Percentiles rank a stretch among this genome's conserved stretches.
Conservation (phyloP, 2,113 vertebrate species). For the human (Homo sapiens) region GRCh38 chr14:66247501-66248000, state of each 20-base stretch:
- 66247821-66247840: background rate
- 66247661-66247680: background rate
- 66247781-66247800: background rate
- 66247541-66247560: background rate
- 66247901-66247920: background rate
- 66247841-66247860: background rate
- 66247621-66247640: background rate
- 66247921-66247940: background rate
- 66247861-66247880: background rate
- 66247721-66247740: background rate
- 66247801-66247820: too few species aligned
- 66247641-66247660: background rate
- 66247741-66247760: background rate
- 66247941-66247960: background rate
- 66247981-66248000: background rate
- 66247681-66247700: background rate
- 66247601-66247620: background rate
- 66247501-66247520: background rate
- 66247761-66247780: background rate
- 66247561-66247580: background rate
- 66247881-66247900: background rate
- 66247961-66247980: background rate
- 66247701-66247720: background rate
- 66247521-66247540: background rate
- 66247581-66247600: background rate